Evolutionary conservation across 1,140 invertebrate species (phyloP), one percentile per base, ranked within the genome.

Genomic region (Drosophila athabasca): DNA sequence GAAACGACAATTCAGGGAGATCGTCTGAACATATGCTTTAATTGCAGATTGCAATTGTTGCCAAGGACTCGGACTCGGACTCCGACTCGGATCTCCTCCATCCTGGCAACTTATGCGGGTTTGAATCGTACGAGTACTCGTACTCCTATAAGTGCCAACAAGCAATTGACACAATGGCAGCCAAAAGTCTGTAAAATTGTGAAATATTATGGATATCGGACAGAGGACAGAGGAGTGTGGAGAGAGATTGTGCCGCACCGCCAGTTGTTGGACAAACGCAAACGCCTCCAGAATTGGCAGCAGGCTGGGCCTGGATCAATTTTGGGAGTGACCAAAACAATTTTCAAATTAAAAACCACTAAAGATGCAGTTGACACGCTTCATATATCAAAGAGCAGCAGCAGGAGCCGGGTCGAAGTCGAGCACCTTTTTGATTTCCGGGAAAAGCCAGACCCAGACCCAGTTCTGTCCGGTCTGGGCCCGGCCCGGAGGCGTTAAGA

Each of bases 261-360:
- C 58, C 82, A 87, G 83, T 88, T 87, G 83, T 87, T 88, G 83
- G 83, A 87, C 83, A 88, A 83, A 83, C 61, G 57, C 64, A 66
- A 68, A 75, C 82, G 75, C 61, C 61, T 61, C 26, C 13, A 43
- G 26, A 15, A 44, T 43, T 43, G 54, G 43, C 51, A 26, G 45
- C 35, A 35, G 51, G 35, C 15, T 22, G 35, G 35, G 35, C 35
- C 35, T 5, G 35, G 3, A 22, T 31, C 17, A 35, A 44, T 26
- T 70, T 59, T 62, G 69, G 82, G 81, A 70, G 78, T 88, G 78
- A 70, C 71, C 79, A 76, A 69, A 65, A 83, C 83, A 76, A 87
- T 87, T 88, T 88, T 68, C 79, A 87, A 87, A 87, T 87, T 87
- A 87, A 87, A 87, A 87, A 82, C 83, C 83, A 87, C 83, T 87